Evolutionary conservation across 2,797 vertebrate genomes (phyloP), one percentile per base, ranked within the genome.

Genomic region (Balearica regulorum): DNA sequence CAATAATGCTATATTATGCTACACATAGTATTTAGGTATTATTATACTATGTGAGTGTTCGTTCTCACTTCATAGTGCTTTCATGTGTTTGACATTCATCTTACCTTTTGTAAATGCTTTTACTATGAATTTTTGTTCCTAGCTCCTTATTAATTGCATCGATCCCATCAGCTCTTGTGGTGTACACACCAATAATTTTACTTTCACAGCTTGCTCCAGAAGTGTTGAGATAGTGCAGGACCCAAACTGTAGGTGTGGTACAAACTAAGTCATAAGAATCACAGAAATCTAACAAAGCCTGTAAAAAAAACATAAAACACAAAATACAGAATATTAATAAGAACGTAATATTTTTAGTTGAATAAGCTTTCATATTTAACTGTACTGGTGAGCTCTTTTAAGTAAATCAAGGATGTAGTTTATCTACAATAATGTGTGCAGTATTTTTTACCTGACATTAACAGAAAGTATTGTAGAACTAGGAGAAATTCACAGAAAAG

Each of bases 251-350:
- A 61, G 98, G 97, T 57, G 98, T 97, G 82, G 96, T 97, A 82
- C 98, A 98, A 92, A 98, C 94, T 72, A 98, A 97, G 75, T 97
- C 65, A 26, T 98, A 98, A 4, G 98, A 98, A 86, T 97, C 89
- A 53, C 98, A 98, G 82, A 98, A 98, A 90, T 98, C 98, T 93
- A 97, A 78, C 69, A 98, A 97, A 91, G 95, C 97, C 98, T 98
- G 58, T n/a, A 73, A 66, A 80, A 66, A 80, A 94, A 93, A 54
- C 16, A 62, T 11, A 68, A 39, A 69, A 7, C 2, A 55, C 19
- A 68, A 69, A 66, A 72, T 57, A 71, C 1, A 33, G 43, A 70
- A 20, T 46, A 48, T 43, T 69, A 60, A 6, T 60, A 89, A 70
- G 31, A 70, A 77, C 24, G 18, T 9, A 43, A 1, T 54, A 33